phyloP scores from a whole-genome alignment of 2,888 invertebrate species.

The Orchesellides sinensis region DNA sequence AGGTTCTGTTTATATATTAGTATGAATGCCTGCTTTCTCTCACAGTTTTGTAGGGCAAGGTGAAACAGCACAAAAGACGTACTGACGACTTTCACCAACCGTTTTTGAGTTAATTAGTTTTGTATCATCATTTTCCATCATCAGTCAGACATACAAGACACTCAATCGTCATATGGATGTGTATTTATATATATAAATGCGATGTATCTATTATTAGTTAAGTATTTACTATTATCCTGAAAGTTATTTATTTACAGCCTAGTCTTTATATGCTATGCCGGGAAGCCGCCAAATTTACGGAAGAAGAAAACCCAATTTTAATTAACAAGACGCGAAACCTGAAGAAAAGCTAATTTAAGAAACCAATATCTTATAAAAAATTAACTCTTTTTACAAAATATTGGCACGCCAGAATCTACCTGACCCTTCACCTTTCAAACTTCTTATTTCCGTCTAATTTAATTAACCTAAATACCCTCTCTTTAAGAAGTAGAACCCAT shows the following conservation, averaged over 20 bases:
- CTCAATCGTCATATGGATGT: slow-evolving; percentile 53
- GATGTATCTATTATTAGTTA: background rate
- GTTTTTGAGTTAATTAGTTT: no score
- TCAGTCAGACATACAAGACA: slow-evolving; percentile 61
- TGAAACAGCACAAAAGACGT: no score
- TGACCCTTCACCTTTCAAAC: slow-evolving; percentile 44
- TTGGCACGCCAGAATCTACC: slow-evolving; percentile 61
- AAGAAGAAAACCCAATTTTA: no score
- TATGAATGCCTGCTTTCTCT: no score
- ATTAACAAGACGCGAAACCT: background rate
- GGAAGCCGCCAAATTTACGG: no score
- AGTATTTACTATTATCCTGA: no score
- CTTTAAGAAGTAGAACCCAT: background rate
- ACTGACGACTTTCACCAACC: no score
- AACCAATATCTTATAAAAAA: slow-evolving; percentile 55
- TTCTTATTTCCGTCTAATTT: no score
- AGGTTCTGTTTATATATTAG: no score
- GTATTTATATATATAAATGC: background rate
- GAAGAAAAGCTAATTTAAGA: background rate
- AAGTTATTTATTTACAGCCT: background rate
- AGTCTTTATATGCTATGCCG: background rate
- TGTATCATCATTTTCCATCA: slow-evolving; percentile 53
- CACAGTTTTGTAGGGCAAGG: no score
- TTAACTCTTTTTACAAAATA: slow-evolving; percentile 58
- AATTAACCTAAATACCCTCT: no score